phyloP scores from a whole-genome alignment of 2,888 invertebrate species.

The Platycheirus rosarum region DNA sequence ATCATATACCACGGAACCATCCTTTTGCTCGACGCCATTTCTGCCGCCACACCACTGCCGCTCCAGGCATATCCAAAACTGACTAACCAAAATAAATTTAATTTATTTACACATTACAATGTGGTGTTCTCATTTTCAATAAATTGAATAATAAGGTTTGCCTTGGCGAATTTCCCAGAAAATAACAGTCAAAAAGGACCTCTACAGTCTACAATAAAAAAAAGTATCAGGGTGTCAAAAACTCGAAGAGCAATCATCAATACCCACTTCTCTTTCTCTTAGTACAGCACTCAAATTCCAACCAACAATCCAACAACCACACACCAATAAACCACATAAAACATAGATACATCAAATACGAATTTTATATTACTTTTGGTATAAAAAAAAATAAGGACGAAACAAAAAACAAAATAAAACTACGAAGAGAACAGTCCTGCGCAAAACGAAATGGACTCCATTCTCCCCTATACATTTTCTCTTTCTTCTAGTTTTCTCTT shows the following conservation, averaged over 20 bases:
- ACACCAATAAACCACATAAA: slow-evolving; percentile 24
- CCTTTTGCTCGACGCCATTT: background rate
- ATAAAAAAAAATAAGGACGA: background rate
- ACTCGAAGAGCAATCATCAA: background rate
- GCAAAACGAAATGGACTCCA: slow-evolving; percentile 33
- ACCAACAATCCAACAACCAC: slow-evolving; percentile 41
- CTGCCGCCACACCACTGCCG: slow-evolving; percentile 5
- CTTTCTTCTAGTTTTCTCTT: slow-evolving; percentile 7
- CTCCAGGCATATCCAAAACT: slow-evolving; percentile 66
- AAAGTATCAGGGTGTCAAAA: background rate
- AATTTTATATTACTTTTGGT: slow-evolving; percentile 5
- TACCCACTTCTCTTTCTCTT: slow-evolving; percentile 16
- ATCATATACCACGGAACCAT: slow-evolving; percentile 8
- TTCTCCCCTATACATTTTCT: background rate
- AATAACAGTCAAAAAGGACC: slow-evolving; percentile 11
- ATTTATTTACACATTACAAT: slow-evolving; percentile 74
- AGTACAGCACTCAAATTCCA: too few species aligned
- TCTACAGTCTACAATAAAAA: background rate
- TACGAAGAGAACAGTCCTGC: slow-evolving; percentile 20
- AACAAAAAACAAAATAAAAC: background rate
- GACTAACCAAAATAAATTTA: slow-evolving; percentile 74
- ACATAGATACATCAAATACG: slow-evolving; percentile 8
- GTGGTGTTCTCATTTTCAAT: slow-evolving; percentile 74
- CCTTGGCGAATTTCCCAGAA: slow-evolving; percentile 54
- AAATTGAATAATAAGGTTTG: slow-evolving; percentile 72